Base-by-base conservation (phyloP, 2,113 vertebrate genomes). In the Romanogobio albipinnatus region DNA sequence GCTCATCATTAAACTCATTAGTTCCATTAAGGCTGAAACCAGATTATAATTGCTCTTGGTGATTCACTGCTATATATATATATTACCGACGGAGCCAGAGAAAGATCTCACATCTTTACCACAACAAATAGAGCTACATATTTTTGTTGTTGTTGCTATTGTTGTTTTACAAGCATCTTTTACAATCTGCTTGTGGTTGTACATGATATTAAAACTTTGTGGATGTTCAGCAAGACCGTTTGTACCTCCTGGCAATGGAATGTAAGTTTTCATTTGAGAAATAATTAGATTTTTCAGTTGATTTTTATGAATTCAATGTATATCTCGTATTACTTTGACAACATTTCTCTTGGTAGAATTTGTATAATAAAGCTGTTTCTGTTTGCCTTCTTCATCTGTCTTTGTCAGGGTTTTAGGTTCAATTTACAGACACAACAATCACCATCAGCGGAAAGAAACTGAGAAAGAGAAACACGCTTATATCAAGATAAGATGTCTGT, bases 401-500 rank as follows among this genome's bases (percentile, higher is more conserved):
- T n/a, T 51, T 47, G 26, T 51, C 45, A n/a, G 24, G 26, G 61
- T 81, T 81, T 71, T 43, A n/a, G 9, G 24, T 22, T 64, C 10
- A 49, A 33, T 49, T 66, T 61, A 15, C 22, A 58, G 26, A 51
- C 45, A 49, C 15, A 17, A 9, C 26, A 59, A 59, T n/a, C 33
- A 7, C 4, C 6, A 36, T 56, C 17, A 53, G 62, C 2, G 8
- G 33, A 13, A 49, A 43, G 3, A 26, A 26, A 68, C 9, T 17
- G 22, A 78, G 15, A 66, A 19, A 36, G 5, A 64, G 73, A 59
- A 36, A 1, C 19, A 19, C 24, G 33, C 1, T 2, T n/a, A 33
- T 49, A 66, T 22, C 24, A 68, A 29, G 9, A 84, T 17, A 1
- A 88, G 84, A 98, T 99, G 97, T 96, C 97, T 0, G 93, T 96